phyloP scores from a whole-genome alignment of 1,140 invertebrate genomes.

The Zelostemma sp. region DNA sequence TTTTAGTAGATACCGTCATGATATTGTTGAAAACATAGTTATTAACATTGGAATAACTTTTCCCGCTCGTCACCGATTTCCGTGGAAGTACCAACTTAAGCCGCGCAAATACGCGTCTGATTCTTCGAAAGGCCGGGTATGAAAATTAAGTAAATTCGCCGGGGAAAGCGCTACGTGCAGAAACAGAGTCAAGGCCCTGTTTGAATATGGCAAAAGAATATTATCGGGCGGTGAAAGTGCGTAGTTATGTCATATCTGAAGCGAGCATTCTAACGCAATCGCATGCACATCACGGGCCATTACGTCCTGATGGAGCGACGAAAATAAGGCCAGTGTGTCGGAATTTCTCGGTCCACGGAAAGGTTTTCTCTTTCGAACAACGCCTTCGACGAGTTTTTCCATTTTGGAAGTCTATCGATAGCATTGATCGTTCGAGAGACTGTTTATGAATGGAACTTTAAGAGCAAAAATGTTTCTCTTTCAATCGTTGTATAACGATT shows the following conservation, averaged over 20 bases:
- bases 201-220: slow-evolving; percentile 38
- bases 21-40: too few relatives aligned
- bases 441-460: too few relatives aligned
- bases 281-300: slow-evolving; percentile 12
- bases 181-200: slow-evolving; percentile 63
- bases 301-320: slow-evolving; percentile 4
- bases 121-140: slow-evolving; percentile 2
- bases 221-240: slow-evolving; percentile 59
- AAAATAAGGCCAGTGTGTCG: slow-evolving; percentile 51
- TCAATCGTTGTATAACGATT: too few relatives aligned
- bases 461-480: too few relatives aligned
- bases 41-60: too few relatives aligned
- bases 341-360: slow-evolving; percentile 17
- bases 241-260: slow-evolving; percentile 58
- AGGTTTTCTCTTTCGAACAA: background rate
- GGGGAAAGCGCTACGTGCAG: slow-evolving; percentile 40
- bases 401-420: too few relatives aligned
- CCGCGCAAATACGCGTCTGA: too few relatives aligned
- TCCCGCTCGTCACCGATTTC: too few relatives aligned
- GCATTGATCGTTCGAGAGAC: too few relatives aligned
- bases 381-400: background rate
- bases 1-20: too few relatives aligned
- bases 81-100: too few relatives aligned
- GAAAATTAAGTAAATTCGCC: slow-evolving; percentile 27
- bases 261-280: slow-evolving; percentile 39